phyloP scores from a whole-genome alignment of 2,888 invertebrate species.

The Xestia sexstrigata region DNA sequence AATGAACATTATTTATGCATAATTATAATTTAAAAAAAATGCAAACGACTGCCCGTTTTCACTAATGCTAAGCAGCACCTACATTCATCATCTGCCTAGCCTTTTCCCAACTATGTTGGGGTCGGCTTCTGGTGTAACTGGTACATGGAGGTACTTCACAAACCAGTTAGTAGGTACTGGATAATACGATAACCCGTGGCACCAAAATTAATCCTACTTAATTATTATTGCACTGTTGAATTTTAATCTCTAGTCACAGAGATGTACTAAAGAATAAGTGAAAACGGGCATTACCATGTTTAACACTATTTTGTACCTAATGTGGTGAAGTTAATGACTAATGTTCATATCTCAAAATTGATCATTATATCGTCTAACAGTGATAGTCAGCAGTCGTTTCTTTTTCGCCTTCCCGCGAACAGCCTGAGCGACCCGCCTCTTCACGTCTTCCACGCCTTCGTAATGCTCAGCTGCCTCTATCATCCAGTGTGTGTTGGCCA shows the following conservation, averaged over 20 bases:
- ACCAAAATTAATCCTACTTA: not conserved
- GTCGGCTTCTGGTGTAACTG: not conserved
- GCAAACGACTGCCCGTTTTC: not conserved
- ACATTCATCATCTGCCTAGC: not conserved
- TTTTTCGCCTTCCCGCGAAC: slow-evolving; percentile 86
- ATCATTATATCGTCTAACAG: slow-evolving; percentile 76
- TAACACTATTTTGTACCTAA: not conserved
- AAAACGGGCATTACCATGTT: not conserved
- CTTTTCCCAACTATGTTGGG: not conserved
- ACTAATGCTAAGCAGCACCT: not conserved
- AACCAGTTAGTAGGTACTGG: not conserved
- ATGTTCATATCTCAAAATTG: not conserved
- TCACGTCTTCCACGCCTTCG: slow-evolving; percentile 88
- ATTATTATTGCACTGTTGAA: not conserved
- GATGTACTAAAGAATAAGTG: not conserved
- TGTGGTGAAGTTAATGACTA: not conserved
- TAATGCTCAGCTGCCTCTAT: slow-evolving; percentile 87
- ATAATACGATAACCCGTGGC: not conserved
- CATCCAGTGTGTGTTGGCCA: slow-evolving; percentile 91
- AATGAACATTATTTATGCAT: too few relatives aligned
- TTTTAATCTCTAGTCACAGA: not conserved
- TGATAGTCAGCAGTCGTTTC: slow-evolving; percentile 86
- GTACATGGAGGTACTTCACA: not conserved
- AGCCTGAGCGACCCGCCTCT: slow-evolving; percentile 90
- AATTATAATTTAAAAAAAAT: too few relatives aligned